Evolutionary conservation across 2,797 vertebrate species (phyloP).

Genomic region (Synaphobranchus kaupii): DNA sequence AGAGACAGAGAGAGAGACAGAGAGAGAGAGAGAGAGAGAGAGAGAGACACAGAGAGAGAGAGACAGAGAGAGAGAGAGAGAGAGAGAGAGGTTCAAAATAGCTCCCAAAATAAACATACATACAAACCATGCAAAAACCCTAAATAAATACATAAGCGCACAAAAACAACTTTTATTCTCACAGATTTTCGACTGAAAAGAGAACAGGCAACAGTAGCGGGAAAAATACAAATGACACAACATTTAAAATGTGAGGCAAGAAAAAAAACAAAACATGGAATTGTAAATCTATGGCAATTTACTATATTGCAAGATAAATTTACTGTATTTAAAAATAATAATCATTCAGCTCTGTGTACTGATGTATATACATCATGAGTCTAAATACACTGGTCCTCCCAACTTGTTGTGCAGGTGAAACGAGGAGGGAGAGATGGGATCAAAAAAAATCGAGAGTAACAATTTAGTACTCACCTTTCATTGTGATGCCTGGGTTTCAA

Average conservation of each 20-base stretch:
- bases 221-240: not conserved
- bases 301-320: not conserved
- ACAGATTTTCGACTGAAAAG: not conserved
- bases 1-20: not conserved
- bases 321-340: not conserved
- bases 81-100: not conserved
- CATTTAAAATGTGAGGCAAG: not conserved
- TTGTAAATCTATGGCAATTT: not conserved
- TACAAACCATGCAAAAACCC: not conserved
- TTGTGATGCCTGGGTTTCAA: not conserved
- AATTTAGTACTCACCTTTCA: conserved; percentile 16
- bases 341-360: not conserved
- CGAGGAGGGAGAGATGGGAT: not conserved
- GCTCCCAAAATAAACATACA: not conserved
- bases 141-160: not conserved
- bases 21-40: not conserved
- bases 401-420: not conserved
- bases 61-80: not conserved
- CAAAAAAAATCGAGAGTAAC: not conserved
- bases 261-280: not conserved
- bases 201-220: not conserved
- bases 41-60: not conserved
- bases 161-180: not conserved
- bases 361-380: not conserved
- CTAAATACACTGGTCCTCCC: not conserved